phyloP scores from a whole-genome alignment of 2,888 invertebrate species.

The Microctonus hyperodae region DNA sequence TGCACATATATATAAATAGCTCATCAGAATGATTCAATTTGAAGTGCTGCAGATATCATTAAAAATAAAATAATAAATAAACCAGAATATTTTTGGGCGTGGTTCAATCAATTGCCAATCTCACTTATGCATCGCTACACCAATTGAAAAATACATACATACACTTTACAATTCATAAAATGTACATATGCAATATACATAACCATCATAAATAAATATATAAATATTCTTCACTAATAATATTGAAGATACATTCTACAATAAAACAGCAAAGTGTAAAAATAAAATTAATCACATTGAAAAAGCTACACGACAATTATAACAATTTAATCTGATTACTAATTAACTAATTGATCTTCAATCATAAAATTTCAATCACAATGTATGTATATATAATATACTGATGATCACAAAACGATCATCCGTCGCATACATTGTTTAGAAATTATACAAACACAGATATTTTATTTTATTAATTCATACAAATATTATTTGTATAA shows the following conservation, averaged over 20 bases:
- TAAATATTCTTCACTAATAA: too few relatives aligned
- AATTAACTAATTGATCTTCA: neutral
- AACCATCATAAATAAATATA: too few relatives aligned
- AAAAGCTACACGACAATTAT: neutral
- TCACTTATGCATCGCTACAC: constrained; percentile 20
- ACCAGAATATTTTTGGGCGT: constrained; percentile 30
- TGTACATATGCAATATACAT: too few relatives aligned
- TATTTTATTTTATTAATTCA: too few relatives aligned
- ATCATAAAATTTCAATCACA: neutral
- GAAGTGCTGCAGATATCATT: neutral
- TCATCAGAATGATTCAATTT: neutral
- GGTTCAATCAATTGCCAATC: constrained; percentile 34
- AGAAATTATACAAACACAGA: too few relatives aligned
- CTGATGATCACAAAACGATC: too few relatives aligned
- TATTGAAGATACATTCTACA: too few relatives aligned
- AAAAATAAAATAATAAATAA: constrained; percentile 1
- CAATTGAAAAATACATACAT: neutral
- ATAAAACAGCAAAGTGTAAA: too few relatives aligned
- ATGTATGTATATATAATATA: too few relatives aligned
- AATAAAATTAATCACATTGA: neutral
- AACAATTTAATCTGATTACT: neutral
- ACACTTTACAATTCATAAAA: neutral
- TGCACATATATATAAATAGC: neutral
- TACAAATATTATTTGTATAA: too few relatives aligned
- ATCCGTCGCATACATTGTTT: neutral